phyloP scores from a whole-genome alignment of 2,888 invertebrate species.

The Neria commutata region DNA sequence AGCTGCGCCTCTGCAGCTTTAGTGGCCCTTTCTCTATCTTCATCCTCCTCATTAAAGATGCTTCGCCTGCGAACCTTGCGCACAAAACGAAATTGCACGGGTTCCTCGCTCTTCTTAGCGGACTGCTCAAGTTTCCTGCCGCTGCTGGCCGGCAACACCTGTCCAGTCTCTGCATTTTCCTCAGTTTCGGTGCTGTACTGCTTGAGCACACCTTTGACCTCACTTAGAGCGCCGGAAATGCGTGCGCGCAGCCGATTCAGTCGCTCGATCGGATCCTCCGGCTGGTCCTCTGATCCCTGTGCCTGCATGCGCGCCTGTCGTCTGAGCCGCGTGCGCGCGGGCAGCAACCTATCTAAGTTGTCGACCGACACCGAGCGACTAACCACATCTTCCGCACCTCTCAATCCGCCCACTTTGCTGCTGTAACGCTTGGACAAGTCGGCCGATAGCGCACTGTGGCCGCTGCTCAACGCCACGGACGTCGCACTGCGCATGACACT shows the following conservation, averaged over 20 bases:
- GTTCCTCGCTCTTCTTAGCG: conserved; percentile 29
- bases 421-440: conserved; percentile 22
- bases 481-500: conserved; percentile 29
- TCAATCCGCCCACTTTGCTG: neutral
- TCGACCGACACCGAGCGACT: conserved; percentile 22
- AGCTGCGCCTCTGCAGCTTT: too few species aligned
- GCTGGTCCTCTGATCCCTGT: conserved; percentile 46
- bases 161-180: neutral
- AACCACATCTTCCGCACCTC: neutral
- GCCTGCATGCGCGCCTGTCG: conserved; percentile 50
- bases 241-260: conserved; percentile 57
- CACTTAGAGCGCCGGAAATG: conserved; percentile 56
- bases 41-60: conserved; percentile 49
- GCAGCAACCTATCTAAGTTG: conserved; percentile 37
- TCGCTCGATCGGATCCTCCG: conserved; percentile 53
- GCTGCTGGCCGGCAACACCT: neutral
- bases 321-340: conserved; percentile 47
- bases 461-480: conserved; percentile 11
- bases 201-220: conserved; percentile 58
- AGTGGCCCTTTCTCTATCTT: conserved; percentile 34
- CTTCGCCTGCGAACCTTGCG: conserved; percentile 55
- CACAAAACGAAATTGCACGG: conserved; percentile 56
- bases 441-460: conserved; percentile 34
- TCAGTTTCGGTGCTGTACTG: conserved; percentile 57
- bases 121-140: neutral